Conservation (phyloP, 2,797 vertebrate genomes). For the Babyrousa celebensis region DNA sequence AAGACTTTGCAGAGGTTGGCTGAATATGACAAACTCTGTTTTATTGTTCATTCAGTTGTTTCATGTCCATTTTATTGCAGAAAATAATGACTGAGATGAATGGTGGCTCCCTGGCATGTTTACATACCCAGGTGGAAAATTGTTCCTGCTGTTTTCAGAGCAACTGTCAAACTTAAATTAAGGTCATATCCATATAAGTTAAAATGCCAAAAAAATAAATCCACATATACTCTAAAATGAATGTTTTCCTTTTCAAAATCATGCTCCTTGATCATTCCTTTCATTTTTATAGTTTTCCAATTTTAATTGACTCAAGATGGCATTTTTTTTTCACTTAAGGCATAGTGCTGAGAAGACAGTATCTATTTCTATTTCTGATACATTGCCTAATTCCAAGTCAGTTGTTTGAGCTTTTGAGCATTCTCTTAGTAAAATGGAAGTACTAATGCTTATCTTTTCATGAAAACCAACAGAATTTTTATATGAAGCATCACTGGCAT, state of each 20-base stretch:
- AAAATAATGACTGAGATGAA: slow-evolving; percentile 63
- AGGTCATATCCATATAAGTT: slow-evolving; percentile 44
- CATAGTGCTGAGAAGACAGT: neutral
- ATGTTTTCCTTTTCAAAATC: neutral
- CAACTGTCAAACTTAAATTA: slow-evolving; percentile 67
- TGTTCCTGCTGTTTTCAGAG: slow-evolving; percentile 62
- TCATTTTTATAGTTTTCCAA: slow-evolving; percentile 23
- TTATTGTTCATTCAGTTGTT: slow-evolving; percentile 44
- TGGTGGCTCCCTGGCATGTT: slow-evolving; percentile 1
- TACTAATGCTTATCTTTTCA: neutral
- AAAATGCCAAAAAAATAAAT: slow-evolving; percentile 56
- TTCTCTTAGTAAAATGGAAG: neutral
- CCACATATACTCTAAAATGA: slow-evolving; percentile 21
- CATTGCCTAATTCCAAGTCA: slow-evolving; percentile 10
- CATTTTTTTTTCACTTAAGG: slow-evolving; percentile 36
- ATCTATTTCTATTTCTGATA: slow-evolving; percentile 56
- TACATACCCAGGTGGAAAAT: slow-evolving; percentile 64
- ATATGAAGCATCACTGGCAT: neutral
- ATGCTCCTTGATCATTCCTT: slow-evolving; percentile 50
- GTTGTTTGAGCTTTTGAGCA: neutral
- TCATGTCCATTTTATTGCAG: slow-evolving; percentile 61
- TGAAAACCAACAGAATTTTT: neutral
- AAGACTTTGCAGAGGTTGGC: slow-evolving; percentile 47
- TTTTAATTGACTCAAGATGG: slow-evolving; percentile 52
- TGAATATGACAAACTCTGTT: slow-evolving; percentile 46